Evolutionary conservation across 2,797 vertebrate genomes (phyloP).

Genomic region (Danio choprae): DNA sequence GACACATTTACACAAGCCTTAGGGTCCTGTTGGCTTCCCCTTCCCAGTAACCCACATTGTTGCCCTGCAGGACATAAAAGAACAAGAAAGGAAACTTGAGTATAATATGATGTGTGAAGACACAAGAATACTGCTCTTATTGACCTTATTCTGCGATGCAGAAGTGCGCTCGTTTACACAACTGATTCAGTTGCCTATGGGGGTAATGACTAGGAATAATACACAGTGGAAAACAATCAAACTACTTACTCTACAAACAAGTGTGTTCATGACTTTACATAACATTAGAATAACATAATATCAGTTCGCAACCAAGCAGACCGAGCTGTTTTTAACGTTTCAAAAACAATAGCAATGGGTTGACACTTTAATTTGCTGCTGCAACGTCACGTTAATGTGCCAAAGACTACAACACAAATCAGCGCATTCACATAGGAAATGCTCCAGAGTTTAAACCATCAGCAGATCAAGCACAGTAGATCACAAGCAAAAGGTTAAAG

Average conservation of each 20-base stretch:
- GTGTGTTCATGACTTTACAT: too few relatives aligned
- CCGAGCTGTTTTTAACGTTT: too few relatives aligned
- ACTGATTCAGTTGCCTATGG: too few relatives aligned
- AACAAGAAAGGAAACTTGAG: background rate
- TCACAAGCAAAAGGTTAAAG: too few relatives aligned
- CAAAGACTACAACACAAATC: background rate
- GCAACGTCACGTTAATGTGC: background rate
- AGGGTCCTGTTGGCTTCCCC: conserved; percentile 77
- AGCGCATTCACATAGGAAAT: background rate
- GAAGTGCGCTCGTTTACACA: too few relatives aligned
- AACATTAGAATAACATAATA: too few relatives aligned
- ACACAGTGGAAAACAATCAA: too few relatives aligned
- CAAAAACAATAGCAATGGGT: background rate
- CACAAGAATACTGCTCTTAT: background rate
- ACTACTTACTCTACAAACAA: too few relatives aligned
- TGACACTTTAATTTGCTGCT: background rate
- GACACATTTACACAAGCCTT: conserved; percentile 77
- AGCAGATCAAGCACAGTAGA: too few relatives aligned
- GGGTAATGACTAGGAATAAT: too few relatives aligned
- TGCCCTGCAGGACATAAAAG: conserved; percentile 49
- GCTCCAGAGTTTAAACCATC: background rate
- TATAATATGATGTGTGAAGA: background rate
- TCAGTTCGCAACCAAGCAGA: too few relatives aligned
- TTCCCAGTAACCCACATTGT: conserved; percentile 83
- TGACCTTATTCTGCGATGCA: too few relatives aligned